Evolutionary conservation across 2,888 invertebrate genomes (phyloP).

Genomic region (Lochmaea capreae): DNA sequence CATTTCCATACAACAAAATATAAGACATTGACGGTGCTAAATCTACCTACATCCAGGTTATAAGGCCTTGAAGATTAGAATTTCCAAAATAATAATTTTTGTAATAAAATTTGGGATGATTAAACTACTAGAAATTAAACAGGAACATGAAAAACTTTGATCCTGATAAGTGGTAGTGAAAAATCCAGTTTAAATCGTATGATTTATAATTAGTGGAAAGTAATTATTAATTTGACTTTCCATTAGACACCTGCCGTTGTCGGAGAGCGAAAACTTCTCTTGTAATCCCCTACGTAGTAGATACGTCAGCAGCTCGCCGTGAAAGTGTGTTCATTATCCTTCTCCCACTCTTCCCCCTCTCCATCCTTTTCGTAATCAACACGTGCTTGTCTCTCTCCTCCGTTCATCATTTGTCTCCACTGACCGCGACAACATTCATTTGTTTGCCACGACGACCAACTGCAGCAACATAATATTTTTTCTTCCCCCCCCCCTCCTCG

Average conservation of each 20-base stretch:
- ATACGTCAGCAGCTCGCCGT: constrained; percentile 29
- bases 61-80: too few species aligned
- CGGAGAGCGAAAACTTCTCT: constrained; percentile 17
- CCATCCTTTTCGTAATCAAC: constrained; percentile 45
- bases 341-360: constrained; percentile 30
- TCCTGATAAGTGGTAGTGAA: too few species aligned
- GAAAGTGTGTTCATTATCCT: constrained; percentile 40
- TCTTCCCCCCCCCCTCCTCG: constrained; percentile 38
- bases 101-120: too few species aligned
- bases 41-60: not conserved
- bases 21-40: not conserved
- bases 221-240: constrained; percentile 17
- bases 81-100: too few species aligned
- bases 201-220: not conserved
- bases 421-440: constrained; percentile 52
- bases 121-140: too few species aligned
- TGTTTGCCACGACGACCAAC: constrained; percentile 50
- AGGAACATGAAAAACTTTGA: too few species aligned
- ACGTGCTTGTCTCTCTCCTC: constrained; percentile 40
- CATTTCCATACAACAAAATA: not conserved
- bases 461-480: constrained; percentile 48
- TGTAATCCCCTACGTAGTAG: constrained; percentile 17
- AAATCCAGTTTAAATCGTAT: too few species aligned
- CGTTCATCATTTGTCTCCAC: constrained; percentile 47
- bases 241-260: constrained; percentile 21